Base-by-base conservation (phyloP, 2,113 vertebrate genomes). In the Vanacampus margaritifer region DNA sequence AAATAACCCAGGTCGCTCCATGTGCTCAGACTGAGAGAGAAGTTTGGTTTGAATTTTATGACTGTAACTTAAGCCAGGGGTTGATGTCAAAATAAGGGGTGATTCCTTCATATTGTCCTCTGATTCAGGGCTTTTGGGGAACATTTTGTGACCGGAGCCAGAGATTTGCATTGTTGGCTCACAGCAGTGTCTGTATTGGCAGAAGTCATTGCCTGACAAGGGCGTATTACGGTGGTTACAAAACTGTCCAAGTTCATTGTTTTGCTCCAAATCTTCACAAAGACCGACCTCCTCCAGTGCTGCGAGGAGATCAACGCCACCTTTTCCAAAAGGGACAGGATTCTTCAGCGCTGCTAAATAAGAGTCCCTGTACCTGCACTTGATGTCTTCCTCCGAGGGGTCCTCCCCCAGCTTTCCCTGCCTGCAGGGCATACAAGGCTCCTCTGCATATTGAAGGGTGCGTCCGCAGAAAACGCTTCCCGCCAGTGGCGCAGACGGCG, bases 291-390 rank as follows among this genome's bases (percentile, higher is more conserved):
- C 92, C 58, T 94, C 91, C 65, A 93, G 70, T 11, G 91, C 88
- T 21, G 84, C 79, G 1, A 91, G 71, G 73, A 84, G 76, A 32
- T 87, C 85, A 7, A 85, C 84, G 5, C 84, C 84, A 9, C 87
- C 88, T 0, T 87, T 89, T 66, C 89, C 87, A 1, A 93, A 92
- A 62, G 76, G 74, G 5, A 92, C 88, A 0, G 94, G 93, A 72
- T 94, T 94, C 81, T 90, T 90, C 21, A 93, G 86, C 0, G 92
- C 91, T 0, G 84, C 92, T 68, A 93, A 24, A 48, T 94, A 93
- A 0, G 94, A 94, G 41, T 95, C 91, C 0, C 89, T 92, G 28
- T 92, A 92, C 62, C 90, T 89, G 67, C 80, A 87, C 50, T 92
- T 93, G 1, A 89, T 59, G 59, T 91, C 73, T 0, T 87, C 86